phyloP scores from a whole-genome alignment of 1,140 invertebrate species.

The Mycetomoellerius zeteki region DNA sequence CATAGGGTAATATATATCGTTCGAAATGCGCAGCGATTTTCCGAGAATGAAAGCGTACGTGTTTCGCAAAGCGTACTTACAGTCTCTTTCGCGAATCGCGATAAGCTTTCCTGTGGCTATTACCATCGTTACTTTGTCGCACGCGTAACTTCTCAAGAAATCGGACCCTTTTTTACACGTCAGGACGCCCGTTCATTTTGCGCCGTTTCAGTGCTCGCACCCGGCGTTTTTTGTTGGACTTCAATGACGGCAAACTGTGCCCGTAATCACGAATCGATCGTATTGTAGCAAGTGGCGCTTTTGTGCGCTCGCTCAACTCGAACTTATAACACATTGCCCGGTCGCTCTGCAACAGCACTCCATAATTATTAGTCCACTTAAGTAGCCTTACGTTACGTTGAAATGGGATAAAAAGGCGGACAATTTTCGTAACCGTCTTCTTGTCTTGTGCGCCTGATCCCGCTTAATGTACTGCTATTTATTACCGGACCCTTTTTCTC shows the following conservation, averaged over 20 bases:
- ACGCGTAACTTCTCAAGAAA: constrained; percentile 25
- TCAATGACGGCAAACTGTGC: constrained; percentile 7
- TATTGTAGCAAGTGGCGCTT: constrained; percentile 33
- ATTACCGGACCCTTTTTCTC: constrained; percentile 18
- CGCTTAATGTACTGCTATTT: constrained; percentile 53
- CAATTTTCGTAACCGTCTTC: constrained; percentile 63
- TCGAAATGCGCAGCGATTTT: not conserved
- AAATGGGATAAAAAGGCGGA: constrained; percentile 38
- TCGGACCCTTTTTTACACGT: constrained; percentile 14
- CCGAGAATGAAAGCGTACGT: constrained; percentile 9
- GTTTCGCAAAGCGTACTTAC: constrained; percentile 21
- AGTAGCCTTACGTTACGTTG: constrained; percentile 46
- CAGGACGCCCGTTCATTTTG: not conserved
- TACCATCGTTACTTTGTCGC: constrained; percentile 20
- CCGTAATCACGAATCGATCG: constrained; percentile 43
- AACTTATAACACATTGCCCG: constrained; percentile 42
- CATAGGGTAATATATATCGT: not conserved
- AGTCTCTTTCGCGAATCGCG: constrained; percentile 5
- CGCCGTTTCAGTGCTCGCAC: constrained; percentile 18
- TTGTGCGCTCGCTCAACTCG: constrained; percentile 45
- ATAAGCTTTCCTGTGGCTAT: constrained; percentile 17
- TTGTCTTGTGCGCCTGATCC: constrained; percentile 20
- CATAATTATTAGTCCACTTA: constrained; percentile 68
- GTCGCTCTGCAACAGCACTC: constrained; percentile 58
- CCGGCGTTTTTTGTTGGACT: not conserved